Base-by-base conservation (phyloP, 2,113 vertebrate genomes). In the Podocnemis expansa region DNA sequence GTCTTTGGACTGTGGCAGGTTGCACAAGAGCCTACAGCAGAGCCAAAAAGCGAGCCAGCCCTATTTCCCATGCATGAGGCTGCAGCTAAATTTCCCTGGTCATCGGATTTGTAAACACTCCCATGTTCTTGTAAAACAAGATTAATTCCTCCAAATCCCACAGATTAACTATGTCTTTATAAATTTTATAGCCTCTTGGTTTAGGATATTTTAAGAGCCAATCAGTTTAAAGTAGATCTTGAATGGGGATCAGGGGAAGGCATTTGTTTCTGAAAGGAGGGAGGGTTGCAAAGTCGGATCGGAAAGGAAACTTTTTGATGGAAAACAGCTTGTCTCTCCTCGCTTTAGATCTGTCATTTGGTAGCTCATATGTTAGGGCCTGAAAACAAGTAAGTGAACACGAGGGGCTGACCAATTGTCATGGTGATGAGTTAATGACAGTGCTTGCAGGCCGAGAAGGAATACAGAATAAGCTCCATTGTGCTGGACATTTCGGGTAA, bases 151-250 rank as follows among this genome's bases (percentile, higher is more conserved):
- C 70, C 79, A 43, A 75, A 82, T 79, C 31, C 1, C 29, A 6
- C 8, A 5, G 29, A 76, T 91, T 90, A 63, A 27, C 45, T 4
- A 21, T 5, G 27, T 47, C 21, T 85, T 75, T 75, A 13, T 5
- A 11, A 25, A 14, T 38, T 51, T 43, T 7, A 3, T 29, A 79
- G 47, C 19, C 6, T 63, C 49, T 38, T 0, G 45, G 16, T 27
- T 41, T 49, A 41, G 76, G 70, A 10, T 31, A 1, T 14, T 34
- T 4, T 3, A 76, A 38, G 43, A 17, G n/a, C 0, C 6, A 47
- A 38, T 8, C 1, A 4, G 10, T 38, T 49, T 43, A 3, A 34
- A 24, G 0, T 0, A 43, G 24, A 27, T 45, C 38, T 24, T 43
- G 73, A 70, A 70, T 22, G 31, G 29, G 5, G 58, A 5, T 10